Evolutionary conservation across 2,113 vertebrate species (phyloP).

Genomic region (Megaptera novaeangliae): DNA sequence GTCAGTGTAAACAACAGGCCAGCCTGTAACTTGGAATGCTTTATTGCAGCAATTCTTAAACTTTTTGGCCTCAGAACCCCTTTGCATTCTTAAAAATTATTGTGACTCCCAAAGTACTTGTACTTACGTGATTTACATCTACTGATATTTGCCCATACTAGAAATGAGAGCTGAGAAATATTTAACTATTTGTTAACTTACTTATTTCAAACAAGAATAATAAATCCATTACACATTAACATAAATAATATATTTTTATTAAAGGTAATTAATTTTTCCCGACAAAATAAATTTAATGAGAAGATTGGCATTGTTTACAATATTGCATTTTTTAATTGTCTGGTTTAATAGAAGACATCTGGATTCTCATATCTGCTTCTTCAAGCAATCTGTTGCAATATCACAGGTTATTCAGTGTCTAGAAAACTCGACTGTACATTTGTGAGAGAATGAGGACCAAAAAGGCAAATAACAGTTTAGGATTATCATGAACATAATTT

Average conservation of each 20-base stretch:
- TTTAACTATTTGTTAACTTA: background rate
- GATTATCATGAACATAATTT: slow-evolving; percentile 3
- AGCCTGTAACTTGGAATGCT: background rate
- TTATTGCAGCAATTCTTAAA: background rate
- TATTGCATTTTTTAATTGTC: slow-evolving; percentile 11
- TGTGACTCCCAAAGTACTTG: background rate
- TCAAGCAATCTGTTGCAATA: slow-evolving; percentile 30
- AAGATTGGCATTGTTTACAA: background rate
- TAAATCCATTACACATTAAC: background rate
- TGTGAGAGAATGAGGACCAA: background rate
- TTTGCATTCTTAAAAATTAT: slow-evolving; percentile 4
- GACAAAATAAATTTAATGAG: slow-evolving; percentile 28
- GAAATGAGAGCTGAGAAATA: slow-evolving; percentile 4
- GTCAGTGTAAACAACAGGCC: background rate
- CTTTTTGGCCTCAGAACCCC: background rate
- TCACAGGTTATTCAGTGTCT: background rate
- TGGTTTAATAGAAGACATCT: slow-evolving; percentile 45
- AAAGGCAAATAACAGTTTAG: background rate
- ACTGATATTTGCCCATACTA: background rate
- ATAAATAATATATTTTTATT: slow-evolving; percentile 26
- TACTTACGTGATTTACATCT: background rate
- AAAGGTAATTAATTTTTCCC: background rate
- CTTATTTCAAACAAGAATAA: background rate
- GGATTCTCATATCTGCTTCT: slow-evolving; percentile 35
- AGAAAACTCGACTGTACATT: background rate